Conservation (phyloP, 2,113 vertebrate genomes). For the Callocephalon fimbriatum region DNA sequence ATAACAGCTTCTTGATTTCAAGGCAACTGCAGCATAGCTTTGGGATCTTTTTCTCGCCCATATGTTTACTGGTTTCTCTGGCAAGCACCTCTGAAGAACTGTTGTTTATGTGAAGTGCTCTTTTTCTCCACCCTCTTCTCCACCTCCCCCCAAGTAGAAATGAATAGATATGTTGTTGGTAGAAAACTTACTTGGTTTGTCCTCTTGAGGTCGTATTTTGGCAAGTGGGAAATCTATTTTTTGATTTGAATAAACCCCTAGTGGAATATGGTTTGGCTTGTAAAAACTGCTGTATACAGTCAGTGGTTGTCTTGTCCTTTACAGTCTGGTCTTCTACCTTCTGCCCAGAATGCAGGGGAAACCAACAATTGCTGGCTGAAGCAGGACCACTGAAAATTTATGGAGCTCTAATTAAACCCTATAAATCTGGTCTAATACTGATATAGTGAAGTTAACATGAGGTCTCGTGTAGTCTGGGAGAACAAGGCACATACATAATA, state of each 20-base stretch:
- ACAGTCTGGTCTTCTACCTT: neutral
- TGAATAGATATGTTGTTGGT: constrained; percentile 48
- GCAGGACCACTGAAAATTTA: constrained; percentile 6
- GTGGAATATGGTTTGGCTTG: constrained; percentile 48
- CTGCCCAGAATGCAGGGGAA: neutral
- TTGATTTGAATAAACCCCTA: constrained; percentile 37
- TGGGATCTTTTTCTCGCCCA: neutral
- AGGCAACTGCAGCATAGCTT: neutral
- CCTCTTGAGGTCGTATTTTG: constrained; percentile 43
- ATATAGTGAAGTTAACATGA: neutral
- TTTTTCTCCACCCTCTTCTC: neutral
- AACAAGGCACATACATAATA: neutral
- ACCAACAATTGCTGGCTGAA: neutral
- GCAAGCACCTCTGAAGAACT: constrained; percentile 19
- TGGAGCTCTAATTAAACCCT: constrained; percentile 17
- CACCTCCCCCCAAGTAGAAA: neutral
- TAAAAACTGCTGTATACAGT: neutral
- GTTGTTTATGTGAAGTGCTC: constrained; percentile 12
- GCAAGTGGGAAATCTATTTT: constrained; percentile 17
- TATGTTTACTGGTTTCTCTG: neutral
- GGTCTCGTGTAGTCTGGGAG: neutral
- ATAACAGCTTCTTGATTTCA: neutral
- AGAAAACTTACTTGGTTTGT: constrained; percentile 32
- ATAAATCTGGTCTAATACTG: neutral
- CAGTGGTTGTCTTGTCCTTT: constrained; percentile 29